Conservation (phyloP, 2,888 invertebrate species). For the Eupithecia exiguata region DNA sequence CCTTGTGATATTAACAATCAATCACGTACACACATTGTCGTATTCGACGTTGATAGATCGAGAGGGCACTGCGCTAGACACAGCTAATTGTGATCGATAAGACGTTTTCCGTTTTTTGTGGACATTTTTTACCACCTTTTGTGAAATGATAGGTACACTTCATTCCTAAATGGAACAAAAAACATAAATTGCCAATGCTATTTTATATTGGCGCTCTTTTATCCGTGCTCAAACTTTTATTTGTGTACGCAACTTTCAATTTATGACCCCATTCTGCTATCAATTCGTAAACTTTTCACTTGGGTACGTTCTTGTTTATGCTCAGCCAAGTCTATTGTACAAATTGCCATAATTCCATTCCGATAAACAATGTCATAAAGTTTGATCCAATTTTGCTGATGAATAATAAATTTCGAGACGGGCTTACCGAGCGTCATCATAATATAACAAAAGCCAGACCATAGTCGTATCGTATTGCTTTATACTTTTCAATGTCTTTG, state of each 20-base stretch:
- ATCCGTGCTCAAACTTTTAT: constrained; percentile 19
- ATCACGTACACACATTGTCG: constrained; percentile 52
- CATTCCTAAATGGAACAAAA: background rate
- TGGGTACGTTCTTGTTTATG: constrained; percentile 29
- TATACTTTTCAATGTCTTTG: constrained; percentile 51
- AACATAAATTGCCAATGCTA: background rate
- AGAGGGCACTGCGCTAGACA: constrained; percentile 45
- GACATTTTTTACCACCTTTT: constrained; percentile 1
- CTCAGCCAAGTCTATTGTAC: constrained; percentile 29
- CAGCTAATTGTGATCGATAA: constrained; percentile 57
- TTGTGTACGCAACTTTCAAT: constrained; percentile 30
- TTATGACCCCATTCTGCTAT: constrained; percentile 31
- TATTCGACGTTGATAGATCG: constrained; percentile 58
- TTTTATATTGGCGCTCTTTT: constrained; percentile 8
- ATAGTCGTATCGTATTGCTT: constrained; percentile 56
- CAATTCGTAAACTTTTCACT: constrained; percentile 32
- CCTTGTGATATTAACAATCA: constrained; percentile 55
- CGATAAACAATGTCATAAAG: constrained; percentile 46
- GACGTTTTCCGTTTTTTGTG: constrained; percentile 34
- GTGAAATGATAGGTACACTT: background rate
- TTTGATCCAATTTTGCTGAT: constrained; percentile 44
- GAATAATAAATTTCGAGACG: constrained; percentile 43
- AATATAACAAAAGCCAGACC: constrained; percentile 33
- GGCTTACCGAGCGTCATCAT: constrained; percentile 50
- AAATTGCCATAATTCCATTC: constrained; percentile 44